phyloP scores from a whole-genome alignment of 2,113 vertebrate species.

The Empidonax traillii region DNA sequence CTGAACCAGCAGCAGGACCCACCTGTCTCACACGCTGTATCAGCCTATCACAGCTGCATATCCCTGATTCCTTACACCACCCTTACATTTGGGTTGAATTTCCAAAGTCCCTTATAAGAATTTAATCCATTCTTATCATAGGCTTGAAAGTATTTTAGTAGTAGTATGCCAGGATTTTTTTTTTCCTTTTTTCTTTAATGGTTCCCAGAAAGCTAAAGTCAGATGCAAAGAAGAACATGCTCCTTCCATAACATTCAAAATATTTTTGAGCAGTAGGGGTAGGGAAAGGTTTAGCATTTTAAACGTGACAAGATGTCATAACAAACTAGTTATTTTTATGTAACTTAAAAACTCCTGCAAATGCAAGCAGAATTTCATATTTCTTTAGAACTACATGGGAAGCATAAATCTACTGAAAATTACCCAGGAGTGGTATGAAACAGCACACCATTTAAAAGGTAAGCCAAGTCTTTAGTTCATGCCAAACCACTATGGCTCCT shows the following conservation, averaged over 20 bases:
- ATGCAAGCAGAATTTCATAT: not conserved
- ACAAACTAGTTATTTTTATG: not conserved
- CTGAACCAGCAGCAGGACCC: not conserved
- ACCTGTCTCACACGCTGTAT: rapidly evolving
- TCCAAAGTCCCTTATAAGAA: not conserved
- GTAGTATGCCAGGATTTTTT: not conserved
- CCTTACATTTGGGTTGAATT: not conserved
- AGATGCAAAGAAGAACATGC: rapidly evolving
- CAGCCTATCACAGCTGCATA: rapidly evolving
- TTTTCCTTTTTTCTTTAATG: not conserved
- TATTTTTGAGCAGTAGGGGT: not conserved
- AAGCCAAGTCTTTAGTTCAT: not conserved
- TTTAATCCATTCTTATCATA: not conserved
- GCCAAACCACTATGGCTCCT: not conserved
- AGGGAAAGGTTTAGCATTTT: not conserved
- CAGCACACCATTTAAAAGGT: not conserved
- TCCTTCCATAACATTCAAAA: not conserved
- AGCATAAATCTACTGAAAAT: not conserved
- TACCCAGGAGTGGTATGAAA: not conserved
- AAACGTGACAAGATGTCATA: not conserved
- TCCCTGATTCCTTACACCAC: too few relatives aligned
- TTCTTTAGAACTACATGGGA: not conserved
- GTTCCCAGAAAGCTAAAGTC: not conserved
- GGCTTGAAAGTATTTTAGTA: not conserved
- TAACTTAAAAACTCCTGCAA: not conserved